Evolutionary conservation across 2,797 vertebrate species (phyloP), one percentile per base, ranked within the genome.

Genomic region (Echeneis naucrates): DNA sequence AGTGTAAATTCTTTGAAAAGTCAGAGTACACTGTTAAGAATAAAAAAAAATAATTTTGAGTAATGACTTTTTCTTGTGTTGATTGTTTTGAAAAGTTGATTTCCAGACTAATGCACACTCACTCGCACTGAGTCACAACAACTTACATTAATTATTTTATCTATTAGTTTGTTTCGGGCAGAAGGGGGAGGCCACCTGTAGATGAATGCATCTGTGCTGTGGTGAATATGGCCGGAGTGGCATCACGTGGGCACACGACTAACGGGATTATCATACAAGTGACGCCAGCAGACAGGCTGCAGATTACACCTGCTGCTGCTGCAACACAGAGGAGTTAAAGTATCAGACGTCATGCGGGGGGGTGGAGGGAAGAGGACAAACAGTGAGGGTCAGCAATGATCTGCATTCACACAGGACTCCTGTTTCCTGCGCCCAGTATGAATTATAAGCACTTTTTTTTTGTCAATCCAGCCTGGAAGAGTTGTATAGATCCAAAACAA

Each of bases 251-350:
- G 58, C 48, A 3, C n/a, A 51, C 77, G 72, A 81, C 51, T 73
- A 80, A 82, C 19, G 45, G 52, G 89, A 87, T 90, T 87, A 85
- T 54, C 32, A 42, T 0, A 16, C 75, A 84, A 72, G 86, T 78
- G 85, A 91, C 59, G 42, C 45, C 62, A 70, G 72, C 76, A 77
- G 72, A 75, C 65, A 26, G 58, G 63, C 37, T 68, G 62, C n/a
- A 78, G 71, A 88, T 87, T 83, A 87, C 66, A 68, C 65, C 72
- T 71, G 74, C 77, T 71, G 71, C 51, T 56, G 52, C 61, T 62
- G 53, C 63, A 65, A 78, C 64, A 54, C 44, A 40, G 3, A 12
- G 5, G 51, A 45, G 75, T 63, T 77, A 33, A 61, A 80, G 70
- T 32, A 21, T 71, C 78, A 85, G 77, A 80, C 57, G 23, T 77